A percentile compares a stretch with the other conserved stretches of the same genome.
These are phyloP conservation scores for Chelonus insularis DNA, from an alignment of 1,140 invertebrate species.

Conservation along the genomic window DNA sequence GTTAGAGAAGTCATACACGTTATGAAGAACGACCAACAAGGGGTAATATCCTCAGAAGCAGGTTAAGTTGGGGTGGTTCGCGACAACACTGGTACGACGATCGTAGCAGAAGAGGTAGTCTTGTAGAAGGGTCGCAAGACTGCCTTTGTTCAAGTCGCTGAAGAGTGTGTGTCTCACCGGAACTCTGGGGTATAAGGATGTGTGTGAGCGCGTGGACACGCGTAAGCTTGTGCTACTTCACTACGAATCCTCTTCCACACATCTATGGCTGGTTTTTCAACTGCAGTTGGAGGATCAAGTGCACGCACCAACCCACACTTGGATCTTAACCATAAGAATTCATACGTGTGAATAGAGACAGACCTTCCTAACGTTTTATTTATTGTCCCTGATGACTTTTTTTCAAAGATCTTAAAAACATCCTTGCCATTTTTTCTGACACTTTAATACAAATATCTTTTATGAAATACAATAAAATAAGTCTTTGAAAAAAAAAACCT, in stretches of 20 bases:
- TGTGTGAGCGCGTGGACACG: neutral
- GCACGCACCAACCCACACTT: neutral
- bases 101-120: constrained; percentile 9
- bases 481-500: too few species aligned
- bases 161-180: constrained; percentile 40
- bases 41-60: constrained; percentile 2
- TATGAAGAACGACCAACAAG: constrained; percentile 14
- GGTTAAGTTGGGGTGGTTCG: neutral
- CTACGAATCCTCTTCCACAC: neutral
- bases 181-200: constrained; percentile 22
- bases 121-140: constrained; percentile 27
- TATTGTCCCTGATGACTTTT: constrained; percentile 52
- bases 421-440: constrained; percentile 35
- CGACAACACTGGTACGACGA: neutral
- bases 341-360: neutral
- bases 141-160: constrained; percentile 46
- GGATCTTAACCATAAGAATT: neutral
- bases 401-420: too few species aligned
- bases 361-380: constrained; percentile 52
- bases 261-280: neutral
- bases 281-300: neutral
- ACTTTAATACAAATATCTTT: too few species aligned
- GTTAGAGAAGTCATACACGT: neutral
- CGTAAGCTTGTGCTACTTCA: too few species aligned
- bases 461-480: too few species aligned